Evolutionary conservation across 2,888 invertebrate species (phyloP).

Genomic region (Phaedon cochleariae): DNA sequence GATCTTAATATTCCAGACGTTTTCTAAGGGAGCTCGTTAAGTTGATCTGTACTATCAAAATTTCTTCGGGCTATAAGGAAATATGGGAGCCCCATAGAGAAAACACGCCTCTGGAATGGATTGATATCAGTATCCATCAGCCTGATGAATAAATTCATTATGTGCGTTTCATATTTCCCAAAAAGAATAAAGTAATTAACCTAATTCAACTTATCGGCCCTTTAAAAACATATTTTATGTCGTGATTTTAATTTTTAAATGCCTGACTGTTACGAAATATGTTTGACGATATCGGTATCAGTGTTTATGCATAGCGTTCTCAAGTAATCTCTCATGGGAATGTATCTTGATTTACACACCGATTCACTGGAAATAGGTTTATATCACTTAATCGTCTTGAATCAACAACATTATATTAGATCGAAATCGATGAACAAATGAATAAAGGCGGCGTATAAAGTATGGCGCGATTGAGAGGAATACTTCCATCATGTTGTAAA

Average conservation of each 20-base stretch:
- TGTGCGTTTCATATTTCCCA: conserved; percentile 13
- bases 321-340: neutral
- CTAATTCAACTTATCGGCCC: conserved; percentile 28
- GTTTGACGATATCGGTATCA: conserved; percentile 8
- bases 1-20: too few relatives aligned
- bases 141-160: conserved; percentile 6
- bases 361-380: neutral
- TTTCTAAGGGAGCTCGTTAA: too few relatives aligned
- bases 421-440: neutral
- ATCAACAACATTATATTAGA: neutral
- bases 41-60: too few relatives aligned
- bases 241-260: conserved; percentile 20
- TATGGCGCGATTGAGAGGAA: too few relatives aligned
- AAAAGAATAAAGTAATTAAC: conserved; percentile 21
- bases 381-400: neutral
- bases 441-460: neutral
- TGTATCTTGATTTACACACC: neutral
- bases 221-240: conserved; percentile 1
- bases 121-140: conserved; percentile 13
- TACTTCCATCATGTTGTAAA: too few relatives aligned
- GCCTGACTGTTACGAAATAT: neutral
- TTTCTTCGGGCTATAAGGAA: too few relatives aligned
- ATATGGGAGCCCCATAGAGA: too few relatives aligned
- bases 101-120: conserved; percentile 2
- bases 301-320: neutral